Evolutionary conservation across 1,140 invertebrate genomes (phyloP), one percentile per base, ranked within the genome.

Genomic region (Tenebrio molitor): DNA sequence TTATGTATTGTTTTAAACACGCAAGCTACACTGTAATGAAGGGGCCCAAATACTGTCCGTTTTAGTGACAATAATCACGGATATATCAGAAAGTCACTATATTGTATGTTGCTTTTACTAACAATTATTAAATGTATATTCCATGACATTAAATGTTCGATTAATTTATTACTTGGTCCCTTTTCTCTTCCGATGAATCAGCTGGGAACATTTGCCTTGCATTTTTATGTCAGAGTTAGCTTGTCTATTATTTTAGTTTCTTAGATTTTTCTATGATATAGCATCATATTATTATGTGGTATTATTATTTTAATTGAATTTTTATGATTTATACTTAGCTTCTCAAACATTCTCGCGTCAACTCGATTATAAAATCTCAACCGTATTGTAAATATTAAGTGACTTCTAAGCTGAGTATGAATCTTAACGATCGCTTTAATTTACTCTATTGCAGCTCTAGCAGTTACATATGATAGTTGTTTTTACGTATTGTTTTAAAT

Each of bases 401-500:
- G 8, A 58, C 29, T 58, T 58, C 42, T 17, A 17, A 46, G 23
- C 23, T 33, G 10, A 39, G 23, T 58, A 58, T 58, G 23, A 58
- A 58, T 58, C 50, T 29, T 21, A 10, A 19, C 14, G 21, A 50
- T 68, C 34, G 67, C 68, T 74, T 74, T 73, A 71, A 71, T 67
- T 70, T 69, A 41, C 46, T 67, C 44, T 58, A 70, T 42, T 71
- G 74, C 72, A 69, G 74, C 73, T 76, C 69, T 77, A 78, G 67
- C 68, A 29, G 23, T 34, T 58, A 58, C 72, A 73, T 70, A 66
- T 72, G 21, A 74, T 74, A 74, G 71, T 75, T 78, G 74, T 78
- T 78, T 77, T 53, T 77, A 75, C 44, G 72, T 72, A 77, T 74
- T 78, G 73, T 77, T 78, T 77, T 63, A 69, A 75, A 72, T 70